Evolutionary conservation across 2,888 invertebrate genomes (phyloP), one percentile per base, ranked within the genome.

Genomic region (Ennomos fuscantarius): DNA sequence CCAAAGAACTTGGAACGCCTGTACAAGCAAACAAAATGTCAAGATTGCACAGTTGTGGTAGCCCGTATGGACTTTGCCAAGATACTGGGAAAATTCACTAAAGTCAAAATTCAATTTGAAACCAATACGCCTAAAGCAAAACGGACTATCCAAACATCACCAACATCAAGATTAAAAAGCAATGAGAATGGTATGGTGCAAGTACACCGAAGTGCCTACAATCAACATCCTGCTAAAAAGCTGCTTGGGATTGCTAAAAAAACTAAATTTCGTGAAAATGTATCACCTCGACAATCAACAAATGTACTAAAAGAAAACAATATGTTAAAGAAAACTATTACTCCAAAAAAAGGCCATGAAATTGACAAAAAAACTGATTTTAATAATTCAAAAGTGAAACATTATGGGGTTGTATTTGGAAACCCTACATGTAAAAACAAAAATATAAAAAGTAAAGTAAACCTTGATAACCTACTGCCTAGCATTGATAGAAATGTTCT

Each of bases 151-250:
- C 71, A 66, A 42, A 58, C 70, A 10, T 73, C 82, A 9, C 63
- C 80, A 45, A 85, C 79, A 70, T 61, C 84, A 5, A 86, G 82
- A 56, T 70, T 89, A 74, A 90, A 86, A 77, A 81, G 75, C 42
- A 91, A 87, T 66, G 92, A 92, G 67, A 92, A 93, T 82, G 92
- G 92, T n/a, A 86, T 89, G 86, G 86, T 91, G 10, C 73, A 85
- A 32, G 56, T 85, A 46, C 86, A 81, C 48, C 83, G 81, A 67
- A 84, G 81, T 58, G 79, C 81, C n/a, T 81, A 82, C 55, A 88
- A 74, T 62, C 74, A 79, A 60, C 81, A 85, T 59, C 85, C 89
- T 48, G 77, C 78, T 5, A 86, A 85, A 67, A 77, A 81, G 11
- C 45, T 76, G 9, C 47, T 71, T 43, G 73, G 63, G 41, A 49